Evolutionary conservation across 2,888 invertebrate genomes (phyloP).

Genomic region (Drosophila monieri): DNA sequence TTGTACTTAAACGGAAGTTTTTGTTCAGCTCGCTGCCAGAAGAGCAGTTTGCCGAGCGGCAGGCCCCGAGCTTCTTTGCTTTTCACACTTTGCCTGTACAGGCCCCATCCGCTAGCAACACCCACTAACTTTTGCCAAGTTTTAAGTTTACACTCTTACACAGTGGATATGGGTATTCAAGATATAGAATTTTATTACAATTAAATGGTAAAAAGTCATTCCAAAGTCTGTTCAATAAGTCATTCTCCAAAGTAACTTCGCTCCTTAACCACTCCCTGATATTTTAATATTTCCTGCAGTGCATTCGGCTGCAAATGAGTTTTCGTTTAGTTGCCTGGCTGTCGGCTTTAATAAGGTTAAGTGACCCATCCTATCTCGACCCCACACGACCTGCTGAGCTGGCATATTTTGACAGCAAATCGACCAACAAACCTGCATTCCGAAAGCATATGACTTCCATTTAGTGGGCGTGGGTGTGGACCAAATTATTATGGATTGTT

Average conservation of each 20-base stretch:
- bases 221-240: no score
- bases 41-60: constrained; percentile 22
- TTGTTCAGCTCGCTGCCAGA: constrained; percentile 23
- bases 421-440: constrained; percentile 28
- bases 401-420: constrained; percentile 39
- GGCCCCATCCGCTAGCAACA: not conserved
- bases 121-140: not conserved
- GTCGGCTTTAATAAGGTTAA: constrained; percentile 59
- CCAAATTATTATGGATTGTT: constrained; percentile 21
- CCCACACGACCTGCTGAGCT: constrained; percentile 12
- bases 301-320: constrained; percentile 19
- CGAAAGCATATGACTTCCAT: constrained; percentile 28
- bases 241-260: not conserved
- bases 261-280: not conserved
- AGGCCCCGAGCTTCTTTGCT: constrained; percentile 30
- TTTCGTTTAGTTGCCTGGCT: constrained; percentile 11
- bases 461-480: constrained; percentile 5
- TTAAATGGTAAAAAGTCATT: not conserved
- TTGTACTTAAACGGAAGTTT: constrained; percentile 66
- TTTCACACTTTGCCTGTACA: constrained; percentile 32
- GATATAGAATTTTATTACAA: not conserved
- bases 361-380: constrained; percentile 12
- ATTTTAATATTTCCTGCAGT: constrained; percentile 22
- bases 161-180: not conserved
- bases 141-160: constrained; percentile 22